These are phyloP conservation scores for Nesometra sesokonis DNA, from an alignment of 35 echinoderm and acorn worm species.

Conservation along the genomic window DNA sequence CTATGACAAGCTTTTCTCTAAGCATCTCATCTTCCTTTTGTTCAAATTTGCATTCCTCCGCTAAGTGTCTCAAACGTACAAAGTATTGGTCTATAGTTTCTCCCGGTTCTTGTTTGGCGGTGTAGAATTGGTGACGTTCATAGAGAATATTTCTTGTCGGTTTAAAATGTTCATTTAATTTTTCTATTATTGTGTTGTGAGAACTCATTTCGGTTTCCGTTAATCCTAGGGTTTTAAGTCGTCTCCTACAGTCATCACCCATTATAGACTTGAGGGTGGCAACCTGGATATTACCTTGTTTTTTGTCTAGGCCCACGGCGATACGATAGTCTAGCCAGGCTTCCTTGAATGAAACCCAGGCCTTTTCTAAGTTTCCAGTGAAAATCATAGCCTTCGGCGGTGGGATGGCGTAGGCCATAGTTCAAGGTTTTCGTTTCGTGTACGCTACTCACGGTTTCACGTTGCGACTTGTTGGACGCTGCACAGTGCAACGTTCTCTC, in stretches of 20 bases:
- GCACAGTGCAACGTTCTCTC: background rate
- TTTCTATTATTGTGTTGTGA: constrained; percentile 3
- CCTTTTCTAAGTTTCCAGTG: constrained; percentile 2
- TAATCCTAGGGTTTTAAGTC: background rate
- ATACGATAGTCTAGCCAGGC: constrained; percentile 22
- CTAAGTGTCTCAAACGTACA: constrained; percentile 12
- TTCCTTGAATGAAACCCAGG: constrained; percentile 29
- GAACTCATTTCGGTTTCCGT: constrained; percentile 6
- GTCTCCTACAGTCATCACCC: constrained; percentile 19
- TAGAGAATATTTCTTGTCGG: constrained; percentile 22
- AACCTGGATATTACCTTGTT: constrained; percentile 18
- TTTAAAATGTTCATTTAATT: constrained; percentile 17
- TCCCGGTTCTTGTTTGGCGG: constrained; percentile 9
- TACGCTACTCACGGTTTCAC: background rate
- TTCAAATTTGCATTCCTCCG: constrained; percentile 19
- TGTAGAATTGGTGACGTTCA: constrained; percentile 18
- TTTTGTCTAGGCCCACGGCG: constrained; percentile 18
- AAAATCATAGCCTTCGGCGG: constrained; percentile 13
- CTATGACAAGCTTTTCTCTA: constrained; percentile 22
- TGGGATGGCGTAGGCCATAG: constrained; percentile 22
- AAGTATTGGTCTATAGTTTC: constrained; percentile 33
- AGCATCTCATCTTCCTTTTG: constrained; percentile 28
- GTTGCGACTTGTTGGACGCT: background rate
- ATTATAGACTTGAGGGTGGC: constrained; percentile 14
- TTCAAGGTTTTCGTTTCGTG: background rate